Percentiles rank a stretch among this genome's conserved stretches.
phyloP scores from a whole-genome alignment of 1,140 invertebrate species.

The Adoxophyes honmai region DNA sequence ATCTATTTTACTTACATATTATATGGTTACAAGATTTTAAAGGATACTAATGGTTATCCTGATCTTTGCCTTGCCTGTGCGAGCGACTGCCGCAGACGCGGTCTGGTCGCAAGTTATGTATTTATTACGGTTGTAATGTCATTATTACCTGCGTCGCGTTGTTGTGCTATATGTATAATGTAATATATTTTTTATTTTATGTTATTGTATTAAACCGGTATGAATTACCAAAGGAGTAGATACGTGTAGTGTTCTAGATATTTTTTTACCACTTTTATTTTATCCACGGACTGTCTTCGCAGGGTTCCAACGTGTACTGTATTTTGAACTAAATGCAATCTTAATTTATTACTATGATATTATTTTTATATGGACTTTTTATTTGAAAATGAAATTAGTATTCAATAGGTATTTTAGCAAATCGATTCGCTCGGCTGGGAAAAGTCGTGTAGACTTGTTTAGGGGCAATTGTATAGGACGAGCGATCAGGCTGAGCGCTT shows the following conservation, averaged over 20 bases:
- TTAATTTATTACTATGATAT: constrained; percentile 17
- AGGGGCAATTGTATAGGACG: constrained; percentile 50
- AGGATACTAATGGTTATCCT: too few relatives aligned
- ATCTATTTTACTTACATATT: too few relatives aligned
- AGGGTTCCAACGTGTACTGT: constrained; percentile 10
- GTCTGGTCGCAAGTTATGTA: constrained; percentile 41
- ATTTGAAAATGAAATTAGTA: constrained; percentile 32
- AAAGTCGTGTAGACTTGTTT: constrained; percentile 28
- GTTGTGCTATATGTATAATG: constrained; percentile 45
- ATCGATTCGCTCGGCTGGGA: constrained; percentile 25
- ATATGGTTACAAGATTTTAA: too few relatives aligned
- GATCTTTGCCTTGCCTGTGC: too few relatives aligned
- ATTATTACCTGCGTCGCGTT: constrained; percentile 36
- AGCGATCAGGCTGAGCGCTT: constrained; percentile 36
- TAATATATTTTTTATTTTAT: constrained; percentile 56
- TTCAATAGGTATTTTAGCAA: constrained; percentile 34
- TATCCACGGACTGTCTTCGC: background rate
- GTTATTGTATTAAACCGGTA: constrained; percentile 61
- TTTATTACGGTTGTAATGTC: constrained; percentile 34
- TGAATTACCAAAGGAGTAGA: constrained; percentile 72
- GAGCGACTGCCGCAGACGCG: too few relatives aligned
- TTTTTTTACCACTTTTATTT: constrained; percentile 17
- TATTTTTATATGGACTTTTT: constrained; percentile 21
- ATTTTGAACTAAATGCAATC: constrained; percentile 3
- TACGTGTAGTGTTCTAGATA: constrained; percentile 59